phyloP scores from a whole-genome alignment of 2,888 invertebrate genomes.

The Drosophila picticornis region DNA sequence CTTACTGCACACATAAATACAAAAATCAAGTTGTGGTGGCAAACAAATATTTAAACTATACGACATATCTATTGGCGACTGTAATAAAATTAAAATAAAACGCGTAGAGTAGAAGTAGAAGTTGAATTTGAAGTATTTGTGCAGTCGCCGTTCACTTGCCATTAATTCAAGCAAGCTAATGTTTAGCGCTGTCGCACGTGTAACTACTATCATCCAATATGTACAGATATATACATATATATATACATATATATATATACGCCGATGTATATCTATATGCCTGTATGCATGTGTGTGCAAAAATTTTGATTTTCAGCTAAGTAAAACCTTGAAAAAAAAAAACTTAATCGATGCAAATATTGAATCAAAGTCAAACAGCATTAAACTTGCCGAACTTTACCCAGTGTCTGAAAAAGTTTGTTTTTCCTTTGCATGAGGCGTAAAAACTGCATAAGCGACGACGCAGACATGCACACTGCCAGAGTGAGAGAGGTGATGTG shows the following conservation, averaged over 20 bases:
- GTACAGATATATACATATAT: background rate
- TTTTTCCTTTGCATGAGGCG: constrained; percentile 61
- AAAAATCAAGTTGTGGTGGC: background rate
- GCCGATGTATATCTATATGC: too few species aligned
- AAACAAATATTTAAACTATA: background rate
- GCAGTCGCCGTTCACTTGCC: constrained; percentile 24
- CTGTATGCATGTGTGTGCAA: constrained; percentile 1
- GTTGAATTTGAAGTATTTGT: constrained; percentile 16
- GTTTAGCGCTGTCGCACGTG: constrained; percentile 15
- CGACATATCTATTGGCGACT: background rate
- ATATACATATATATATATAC: background rate
- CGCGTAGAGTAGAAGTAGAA: background rate
- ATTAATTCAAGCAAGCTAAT: constrained; percentile 25
- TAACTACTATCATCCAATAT: constrained; percentile 8
- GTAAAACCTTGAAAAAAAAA: constrained; percentile 52
- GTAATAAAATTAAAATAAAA: constrained; percentile 2
- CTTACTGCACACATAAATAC: background rate
- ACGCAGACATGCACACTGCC: constrained; percentile 2
- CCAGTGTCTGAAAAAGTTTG: constrained; percentile 65
- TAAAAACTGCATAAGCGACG: constrained; percentile 57
- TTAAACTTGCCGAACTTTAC: constrained; percentile 80
- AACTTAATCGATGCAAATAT: constrained; percentile 77
- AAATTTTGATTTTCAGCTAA: constrained; percentile 47
- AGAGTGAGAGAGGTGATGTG: background rate
- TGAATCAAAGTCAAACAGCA: constrained; percentile 80